A percentile compares a stretch with the other conserved stretches of the same genome.
These are phyloP conservation scores for Mareca strepera DNA, from an alignment of 2,797 vertebrate genomes.

Conservation along the genomic window DNA sequence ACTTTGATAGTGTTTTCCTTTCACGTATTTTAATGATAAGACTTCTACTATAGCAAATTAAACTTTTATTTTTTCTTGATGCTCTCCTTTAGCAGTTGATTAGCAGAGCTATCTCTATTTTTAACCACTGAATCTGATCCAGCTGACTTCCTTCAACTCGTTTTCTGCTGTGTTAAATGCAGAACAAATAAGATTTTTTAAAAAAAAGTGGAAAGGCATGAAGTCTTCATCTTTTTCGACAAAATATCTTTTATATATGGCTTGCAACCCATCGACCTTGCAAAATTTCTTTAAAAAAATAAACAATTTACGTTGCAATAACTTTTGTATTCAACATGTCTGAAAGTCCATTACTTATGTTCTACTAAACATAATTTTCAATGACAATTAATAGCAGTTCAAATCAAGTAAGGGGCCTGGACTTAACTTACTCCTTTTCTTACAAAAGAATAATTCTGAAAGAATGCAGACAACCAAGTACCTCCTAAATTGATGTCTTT, in stretches of 20 bases:
- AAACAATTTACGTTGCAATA: background rate
- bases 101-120: conserved; percentile 9
- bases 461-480: background rate
- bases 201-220: background rate
- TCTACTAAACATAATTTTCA: background rate
- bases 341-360: background rate
- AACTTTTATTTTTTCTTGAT: background rate
- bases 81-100: background rate
- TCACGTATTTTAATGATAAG: background rate
- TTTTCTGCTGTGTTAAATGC: background rate
- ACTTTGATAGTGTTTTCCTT: background rate
- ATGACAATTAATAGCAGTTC: background rate
- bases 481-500: background rate
- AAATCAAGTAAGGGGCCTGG: background rate
- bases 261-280: background rate
- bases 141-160: background rate
- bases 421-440: background rate
- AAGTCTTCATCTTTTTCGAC: background rate
- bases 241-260: background rate
- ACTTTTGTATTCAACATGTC: background rate
- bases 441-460: background rate
- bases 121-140: background rate
- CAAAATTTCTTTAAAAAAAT: background rate
- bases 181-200: background rate
- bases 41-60: background rate